Base-by-base conservation (phyloP, 2,888 invertebrate species). In the Rotaria macrura region DNA sequence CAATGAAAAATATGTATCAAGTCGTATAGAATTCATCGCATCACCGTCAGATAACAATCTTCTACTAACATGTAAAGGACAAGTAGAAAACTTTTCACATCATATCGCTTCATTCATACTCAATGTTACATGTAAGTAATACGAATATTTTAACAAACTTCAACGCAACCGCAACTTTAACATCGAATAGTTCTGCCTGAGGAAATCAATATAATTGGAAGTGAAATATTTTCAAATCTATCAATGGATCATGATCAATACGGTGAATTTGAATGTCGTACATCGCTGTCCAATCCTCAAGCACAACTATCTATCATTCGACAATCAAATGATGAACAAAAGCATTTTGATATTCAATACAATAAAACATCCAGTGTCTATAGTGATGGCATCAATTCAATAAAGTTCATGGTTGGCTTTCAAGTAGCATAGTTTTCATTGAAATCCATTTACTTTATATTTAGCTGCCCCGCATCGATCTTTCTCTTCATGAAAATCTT, bases 221-320 rank as follows among this genome's bases (percentile, higher is more conserved):
- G 17, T 40, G 17, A 14, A 57, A 3, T 20, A 0, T 83, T 55
- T 29, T 72, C 55, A 25, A 54, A 72, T 74, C 55, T 86, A n/a
- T 29, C 86, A 20, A 29, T 84, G 5, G 43, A 52, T 38, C 20
- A 84, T 43, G 84, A 84, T 40, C 34, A 12, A 57, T n/a, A 55
- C 47, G 43, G n/a, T 34, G 84, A 84, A 57, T 86, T 86, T 85
- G 54, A 34, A n/a, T 86, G 86, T 49, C 34, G 79, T 20, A 84
- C 86, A 3, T 74, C 86, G 14, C 38, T 40, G 38, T 86, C 86
- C 40, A 86, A 86, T 86, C 86, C 86, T 20, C 86, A 86, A 43
- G n/a, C 25, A n/a, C 38, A 38, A 43, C 43, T 79, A 17, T 43
- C 25, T n/a, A 43, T 79, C 43, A 4, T 43, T 79, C 40, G 79